Evolutionary conservation across 2,113 vertebrate genomes (phyloP).

Genomic region (Notothenia coriiceps): DNA sequence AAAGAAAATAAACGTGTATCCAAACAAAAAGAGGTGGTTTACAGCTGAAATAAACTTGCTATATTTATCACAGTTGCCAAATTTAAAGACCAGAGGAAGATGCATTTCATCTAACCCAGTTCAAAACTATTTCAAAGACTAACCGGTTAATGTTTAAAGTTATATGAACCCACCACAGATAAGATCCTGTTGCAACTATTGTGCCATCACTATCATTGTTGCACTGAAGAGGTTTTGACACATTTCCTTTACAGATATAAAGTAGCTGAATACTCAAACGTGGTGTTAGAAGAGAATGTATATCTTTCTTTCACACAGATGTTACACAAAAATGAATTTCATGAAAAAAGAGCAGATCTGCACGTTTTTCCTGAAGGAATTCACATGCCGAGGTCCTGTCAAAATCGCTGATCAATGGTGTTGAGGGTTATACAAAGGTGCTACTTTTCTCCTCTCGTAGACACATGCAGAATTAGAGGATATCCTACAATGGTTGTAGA

Average conservation of each 20-base stretch:
- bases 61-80: not conserved
- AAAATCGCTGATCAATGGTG: constrained; percentile 19
- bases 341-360: not conserved
- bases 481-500: constrained; percentile 62
- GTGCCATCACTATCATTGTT: not conserved
- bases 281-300: not conserved
- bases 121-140: constrained; percentile 25
- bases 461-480: constrained; percentile 63
- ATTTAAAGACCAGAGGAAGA: constrained; percentile 1
- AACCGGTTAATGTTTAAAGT: constrained; percentile 60
- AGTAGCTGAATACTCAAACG: not conserved
- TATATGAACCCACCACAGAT: constrained; percentile 39
- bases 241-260: constrained; percentile 13
- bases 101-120: not conserved
- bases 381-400: not conserved
- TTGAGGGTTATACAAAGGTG: not conserved
- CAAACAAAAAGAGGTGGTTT: not conserved
- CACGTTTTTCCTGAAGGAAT: not conserved
- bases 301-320: not conserved
- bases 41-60: not conserved
- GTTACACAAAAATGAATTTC: not conserved
- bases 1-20: not conserved
- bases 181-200: constrained; percentile 42
- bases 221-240: not conserved
- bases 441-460: constrained; percentile 18